Evolutionary conservation across 2,888 invertebrate genomes (phyloP).

Genomic region (Micoletzkya japonica): DNA sequence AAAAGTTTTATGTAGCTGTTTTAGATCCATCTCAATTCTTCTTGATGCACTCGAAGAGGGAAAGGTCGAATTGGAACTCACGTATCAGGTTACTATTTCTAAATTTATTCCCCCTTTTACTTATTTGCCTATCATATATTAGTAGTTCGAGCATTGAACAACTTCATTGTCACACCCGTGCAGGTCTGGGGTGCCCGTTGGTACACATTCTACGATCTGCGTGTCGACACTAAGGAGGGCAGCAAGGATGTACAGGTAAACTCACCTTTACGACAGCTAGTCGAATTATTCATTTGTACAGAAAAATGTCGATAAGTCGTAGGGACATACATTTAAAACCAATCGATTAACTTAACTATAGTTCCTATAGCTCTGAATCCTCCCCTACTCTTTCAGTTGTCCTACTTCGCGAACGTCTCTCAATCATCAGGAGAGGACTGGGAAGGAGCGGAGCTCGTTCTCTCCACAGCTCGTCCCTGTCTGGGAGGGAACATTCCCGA

Average conservation of each 20-base stretch:
- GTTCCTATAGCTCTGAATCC: background rate
- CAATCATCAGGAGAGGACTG: slow-evolving; percentile 66
- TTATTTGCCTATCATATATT: slow-evolving; percentile 4
- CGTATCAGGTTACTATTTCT: slow-evolving; percentile 9
- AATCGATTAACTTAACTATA: too few species aligned
- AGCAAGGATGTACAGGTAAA: slow-evolving; percentile 29
- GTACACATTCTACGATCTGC: slow-evolving; percentile 56
- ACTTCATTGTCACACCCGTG: slow-evolving; percentile 13
- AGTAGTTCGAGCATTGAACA: slow-evolving; percentile 10
- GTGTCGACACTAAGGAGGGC: slow-evolving; percentile 44
- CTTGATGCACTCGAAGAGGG: slow-evolving; percentile 8
- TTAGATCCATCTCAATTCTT: slow-evolving; percentile 14
- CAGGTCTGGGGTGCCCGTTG: slow-evolving; percentile 41
- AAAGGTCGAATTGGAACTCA: slow-evolving; percentile 18
- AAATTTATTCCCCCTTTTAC: background rate
- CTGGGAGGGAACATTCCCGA: slow-evolving; percentile 51
- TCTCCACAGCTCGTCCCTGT: slow-evolving; percentile 55
- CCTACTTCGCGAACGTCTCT: slow-evolving; percentile 64
- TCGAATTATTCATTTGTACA: too few species aligned
- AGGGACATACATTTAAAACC: too few species aligned
- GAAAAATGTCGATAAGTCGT: too few species aligned
- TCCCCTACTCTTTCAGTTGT: slow-evolving; percentile 39
- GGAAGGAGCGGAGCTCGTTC: slow-evolving; percentile 43
- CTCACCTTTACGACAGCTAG: too few species aligned
- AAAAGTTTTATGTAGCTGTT: background rate